Conservation (phyloP, 1,140 invertebrate genomes). For the Scaptomyza montana region DNA sequence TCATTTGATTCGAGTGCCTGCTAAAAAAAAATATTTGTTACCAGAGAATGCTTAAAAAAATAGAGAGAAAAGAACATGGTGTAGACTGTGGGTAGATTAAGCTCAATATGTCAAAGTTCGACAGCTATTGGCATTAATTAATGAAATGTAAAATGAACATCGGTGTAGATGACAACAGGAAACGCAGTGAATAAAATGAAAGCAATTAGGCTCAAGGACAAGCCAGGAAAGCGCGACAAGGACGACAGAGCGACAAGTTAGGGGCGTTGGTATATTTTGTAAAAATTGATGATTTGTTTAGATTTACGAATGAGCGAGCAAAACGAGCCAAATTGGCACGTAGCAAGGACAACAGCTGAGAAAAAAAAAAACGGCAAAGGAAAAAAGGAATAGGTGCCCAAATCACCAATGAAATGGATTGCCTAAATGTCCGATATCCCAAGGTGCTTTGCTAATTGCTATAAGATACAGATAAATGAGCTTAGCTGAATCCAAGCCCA, state of each 20-base stretch:
- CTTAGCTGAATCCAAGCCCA: conserved; percentile 36
- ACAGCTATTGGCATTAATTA: conserved; percentile 74
- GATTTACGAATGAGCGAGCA: conserved; percentile 80
- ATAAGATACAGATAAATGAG: conserved; percentile 78
- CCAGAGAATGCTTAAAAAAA: background rate
- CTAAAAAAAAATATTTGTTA: too few species aligned
- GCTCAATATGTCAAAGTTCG: conserved; percentile 81
- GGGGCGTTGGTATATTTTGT: conserved; percentile 66
- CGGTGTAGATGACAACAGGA: conserved; percentile 50
- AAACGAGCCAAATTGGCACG: conserved; percentile 80
- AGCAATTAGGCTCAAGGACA: conserved; percentile 67
- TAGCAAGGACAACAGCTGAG: conserved; percentile 50
- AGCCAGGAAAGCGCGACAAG: conserved; percentile 26
- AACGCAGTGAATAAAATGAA: conserved; percentile 58
- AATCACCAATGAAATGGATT: conserved; percentile 31
- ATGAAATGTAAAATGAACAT: conserved; percentile 80
- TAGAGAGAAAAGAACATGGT: background rate
- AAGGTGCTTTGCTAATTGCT: conserved; percentile 76
- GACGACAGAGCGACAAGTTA: conserved; percentile 14
- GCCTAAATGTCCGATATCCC: conserved; percentile 40
- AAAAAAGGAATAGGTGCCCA: conserved; percentile 45
- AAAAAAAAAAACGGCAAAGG: conserved; percentile 23
- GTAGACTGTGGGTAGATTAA: conserved; percentile 5
- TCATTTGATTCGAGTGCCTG: conserved; percentile 23
- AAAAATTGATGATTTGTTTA: conserved; percentile 83